Percentiles rank a stretch among this genome's conserved stretches.
Evolutionary conservation across 2,113 vertebrate genomes (phyloP).

Genomic region (Xyliphius kryptos): DNA sequence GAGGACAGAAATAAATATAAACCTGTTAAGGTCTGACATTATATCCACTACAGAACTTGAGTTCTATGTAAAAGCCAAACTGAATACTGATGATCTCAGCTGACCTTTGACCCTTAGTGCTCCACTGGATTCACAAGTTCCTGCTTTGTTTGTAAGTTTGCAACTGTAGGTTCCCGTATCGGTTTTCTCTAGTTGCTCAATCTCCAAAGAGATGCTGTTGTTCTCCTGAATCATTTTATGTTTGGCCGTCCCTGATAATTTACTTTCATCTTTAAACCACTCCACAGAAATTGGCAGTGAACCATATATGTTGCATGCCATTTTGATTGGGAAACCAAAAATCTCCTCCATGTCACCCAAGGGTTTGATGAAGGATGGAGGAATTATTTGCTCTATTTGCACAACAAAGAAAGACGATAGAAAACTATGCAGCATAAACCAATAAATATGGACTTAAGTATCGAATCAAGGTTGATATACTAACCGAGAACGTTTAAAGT

Average conservation of each 20-base stretch:
- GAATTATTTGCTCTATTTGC: constrained; percentile 84
- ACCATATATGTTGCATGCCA: constrained; percentile 89
- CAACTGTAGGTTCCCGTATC: constrained; percentile 87
- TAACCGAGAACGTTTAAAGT: constrained; percentile 83
- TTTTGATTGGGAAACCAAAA: constrained; percentile 79
- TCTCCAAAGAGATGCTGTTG: constrained; percentile 76
- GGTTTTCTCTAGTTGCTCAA: constrained; percentile 77
- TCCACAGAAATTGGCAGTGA: constrained; percentile 89
- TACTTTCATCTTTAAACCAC: constrained; percentile 88
- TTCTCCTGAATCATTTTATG: constrained; percentile 83
- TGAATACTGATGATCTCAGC: constrained; percentile 36
- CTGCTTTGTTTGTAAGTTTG: constrained; percentile 82
- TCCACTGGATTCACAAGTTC: constrained; percentile 79
- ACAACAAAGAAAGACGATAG: constrained; percentile 55
- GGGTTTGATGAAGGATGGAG: constrained; percentile 88
- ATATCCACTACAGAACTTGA: constrained; percentile 18
- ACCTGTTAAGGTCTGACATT: constrained; percentile 49
- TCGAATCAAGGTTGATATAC: constrained; percentile 52
- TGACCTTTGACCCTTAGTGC: constrained; percentile 91
- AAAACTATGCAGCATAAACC: background rate
- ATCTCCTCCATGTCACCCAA: constrained; percentile 81
- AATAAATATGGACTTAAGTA: no score
- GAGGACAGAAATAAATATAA: constrained; percentile 40
- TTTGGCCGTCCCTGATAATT: constrained; percentile 81
- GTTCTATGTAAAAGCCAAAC: background rate